Evolutionary conservation across 2,797 vertebrate genomes (phyloP).

Genomic region (Tiaroga cobitis): DNA sequence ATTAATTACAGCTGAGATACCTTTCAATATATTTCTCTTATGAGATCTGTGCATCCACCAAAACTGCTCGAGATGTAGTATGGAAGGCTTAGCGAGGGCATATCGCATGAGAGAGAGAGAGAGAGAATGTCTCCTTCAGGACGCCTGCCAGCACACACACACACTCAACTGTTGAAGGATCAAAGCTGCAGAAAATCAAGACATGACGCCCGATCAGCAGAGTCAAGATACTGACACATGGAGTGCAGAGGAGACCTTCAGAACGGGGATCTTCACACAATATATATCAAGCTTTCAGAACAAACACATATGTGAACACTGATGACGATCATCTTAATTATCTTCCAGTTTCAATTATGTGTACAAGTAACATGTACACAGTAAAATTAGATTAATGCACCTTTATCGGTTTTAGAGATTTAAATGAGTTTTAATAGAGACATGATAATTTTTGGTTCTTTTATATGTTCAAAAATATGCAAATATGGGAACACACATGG

Average conservation of each 20-base stretch:
- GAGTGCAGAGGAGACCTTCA: conserved; percentile 17
- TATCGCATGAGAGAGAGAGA: conserved; percentile 33
- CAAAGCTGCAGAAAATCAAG: conserved; percentile 48
- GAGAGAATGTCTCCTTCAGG: conserved; percentile 21
- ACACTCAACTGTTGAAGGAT: conserved; percentile 46
- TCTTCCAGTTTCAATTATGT: background rate
- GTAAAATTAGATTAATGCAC: background rate
- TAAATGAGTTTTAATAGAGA: background rate
- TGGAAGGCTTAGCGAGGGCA: background rate
- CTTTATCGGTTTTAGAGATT: background rate
- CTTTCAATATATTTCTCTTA: background rate
- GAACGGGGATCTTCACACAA: background rate
- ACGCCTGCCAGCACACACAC: conserved; percentile 43
- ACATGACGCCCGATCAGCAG: conserved; percentile 49
- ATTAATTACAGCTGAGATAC: background rate
- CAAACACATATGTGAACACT: background rate
- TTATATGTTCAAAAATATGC: background rate
- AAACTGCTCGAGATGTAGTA: background rate
- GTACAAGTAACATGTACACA: background rate
- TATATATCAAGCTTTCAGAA: background rate
- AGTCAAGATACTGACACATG: conserved; percentile 20
- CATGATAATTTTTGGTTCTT: background rate
- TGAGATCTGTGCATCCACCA: conserved; percentile 9
- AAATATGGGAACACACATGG: background rate
- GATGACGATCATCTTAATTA: background rate